Conservation (phyloP, 2,888 invertebrate species). For the Eupithecia inturbata region DNA sequence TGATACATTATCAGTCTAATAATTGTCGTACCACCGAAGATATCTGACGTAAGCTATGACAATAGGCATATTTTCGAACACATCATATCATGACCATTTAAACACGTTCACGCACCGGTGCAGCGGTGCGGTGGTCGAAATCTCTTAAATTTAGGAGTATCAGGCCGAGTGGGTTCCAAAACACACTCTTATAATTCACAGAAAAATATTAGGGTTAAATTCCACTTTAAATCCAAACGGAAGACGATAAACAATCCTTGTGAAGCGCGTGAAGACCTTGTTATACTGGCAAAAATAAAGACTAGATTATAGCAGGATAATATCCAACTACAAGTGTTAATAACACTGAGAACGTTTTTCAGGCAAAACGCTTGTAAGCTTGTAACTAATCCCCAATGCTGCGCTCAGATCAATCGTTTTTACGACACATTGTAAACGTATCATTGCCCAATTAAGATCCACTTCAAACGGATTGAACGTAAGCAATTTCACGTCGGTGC, state of each 20-base stretch:
- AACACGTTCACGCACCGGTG: background rate
- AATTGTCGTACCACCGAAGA: background rate
- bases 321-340: background rate
- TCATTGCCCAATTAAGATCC: constrained; percentile 32
- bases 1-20: constrained; percentile 17
- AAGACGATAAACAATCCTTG: background rate
- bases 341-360: background rate
- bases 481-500: constrained; percentile 18
- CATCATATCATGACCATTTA: background rate
- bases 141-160: background rate
- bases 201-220: background rate
- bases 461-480: constrained; percentile 26
- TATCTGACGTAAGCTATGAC: constrained; percentile 8
- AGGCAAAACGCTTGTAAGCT: background rate
- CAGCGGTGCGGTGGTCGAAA: too few species aligned
- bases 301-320: background rate
- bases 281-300: background rate
- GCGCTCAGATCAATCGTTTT: constrained; percentile 34
- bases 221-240: background rate
- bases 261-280: background rate
- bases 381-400: background rate
- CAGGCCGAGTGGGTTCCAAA: background rate
- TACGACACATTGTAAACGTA: constrained; percentile 42
- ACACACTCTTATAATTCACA: background rate
- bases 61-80: constrained; percentile 1